A percentile compares a stretch with the other conserved stretches of the same genome.
These are phyloP conservation scores for Vidua chalybeata DNA, from an alignment of 2,113 vertebrate species.

Conservation along the genomic window DNA sequence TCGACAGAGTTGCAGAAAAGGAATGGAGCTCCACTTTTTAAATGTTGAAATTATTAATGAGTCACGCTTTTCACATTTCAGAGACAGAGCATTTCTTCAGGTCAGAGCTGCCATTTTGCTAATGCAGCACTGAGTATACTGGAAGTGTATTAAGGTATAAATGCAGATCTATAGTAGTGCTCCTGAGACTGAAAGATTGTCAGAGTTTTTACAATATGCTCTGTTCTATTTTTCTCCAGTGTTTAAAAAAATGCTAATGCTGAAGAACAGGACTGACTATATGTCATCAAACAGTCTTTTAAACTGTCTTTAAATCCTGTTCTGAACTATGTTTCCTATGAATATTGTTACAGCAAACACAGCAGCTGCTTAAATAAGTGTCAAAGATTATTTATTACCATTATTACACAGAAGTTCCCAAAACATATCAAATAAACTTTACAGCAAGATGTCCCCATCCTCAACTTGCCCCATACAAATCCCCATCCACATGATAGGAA, in stretches of 20 bases:
- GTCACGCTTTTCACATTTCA: neutral
- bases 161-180: neutral
- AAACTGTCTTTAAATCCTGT: neutral
- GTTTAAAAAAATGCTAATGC: neutral
- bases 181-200: neutral
- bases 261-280: neutral
- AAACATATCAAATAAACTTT: neutral
- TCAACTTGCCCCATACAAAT: neutral
- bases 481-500: accelerated
- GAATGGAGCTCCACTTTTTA: neutral
- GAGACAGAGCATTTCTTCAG: neutral
- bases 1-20: neutral
- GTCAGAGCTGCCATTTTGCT: conserved; percentile 3
- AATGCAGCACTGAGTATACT: neutral
- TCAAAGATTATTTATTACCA: neutral
- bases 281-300: neutral
- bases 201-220: neutral
- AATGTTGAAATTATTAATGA: neutral
- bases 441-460: neutral
- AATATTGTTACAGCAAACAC: neutral
- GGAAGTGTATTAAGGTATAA: neutral
- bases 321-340: neutral
- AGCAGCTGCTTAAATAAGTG: neutral
- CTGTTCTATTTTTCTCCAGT: neutral
- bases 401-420: neutral